phyloP scores from a whole-genome alignment of 2,797 vertebrate species.

The Melanotaenia pygmaea region DNA sequence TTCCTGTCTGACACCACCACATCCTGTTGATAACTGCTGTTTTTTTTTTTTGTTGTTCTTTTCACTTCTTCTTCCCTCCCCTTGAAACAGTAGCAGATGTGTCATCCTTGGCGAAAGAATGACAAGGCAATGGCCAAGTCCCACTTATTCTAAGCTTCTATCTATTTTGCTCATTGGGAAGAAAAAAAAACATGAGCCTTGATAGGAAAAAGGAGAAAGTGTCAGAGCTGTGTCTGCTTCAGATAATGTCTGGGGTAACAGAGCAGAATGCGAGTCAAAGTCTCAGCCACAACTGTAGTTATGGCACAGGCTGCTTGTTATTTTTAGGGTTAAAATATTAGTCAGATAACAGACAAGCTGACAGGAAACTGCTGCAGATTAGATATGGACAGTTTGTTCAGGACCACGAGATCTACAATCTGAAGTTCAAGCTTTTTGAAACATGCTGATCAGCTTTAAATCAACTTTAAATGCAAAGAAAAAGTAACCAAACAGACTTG shows the following conservation, averaged over 20 bases:
- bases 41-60: not conserved
- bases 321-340: conserved; percentile 34
- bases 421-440: not conserved
- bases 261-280: conserved; percentile 25
- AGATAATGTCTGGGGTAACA: conserved; percentile 67
- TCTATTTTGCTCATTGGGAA: conserved; percentile 48
- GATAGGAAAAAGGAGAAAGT: not conserved
- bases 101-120: conserved; percentile 46
- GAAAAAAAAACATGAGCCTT: conserved; percentile 57
- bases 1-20: conserved; percentile 82
- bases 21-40: conserved; percentile 78
- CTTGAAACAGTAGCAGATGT: conserved; percentile 59
- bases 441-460: conserved; percentile 1
- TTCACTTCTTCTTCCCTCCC: conserved; percentile 20
- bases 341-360: conserved; percentile 32
- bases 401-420: not conserved
- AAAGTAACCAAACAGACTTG: not conserved
- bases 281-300: conserved; percentile 38
- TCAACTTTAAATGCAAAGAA: conserved; percentile 6
- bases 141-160: conserved; percentile 51
- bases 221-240: conserved; percentile 62
- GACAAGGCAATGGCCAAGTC: conserved; percentile 56
- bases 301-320: conserved; percentile 34
- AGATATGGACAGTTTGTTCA: not conserved
- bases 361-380: conserved; percentile 34